Evolutionary conservation across 1,140 invertebrate species (phyloP).

Genomic region (Lanistes nyassanus): DNA sequence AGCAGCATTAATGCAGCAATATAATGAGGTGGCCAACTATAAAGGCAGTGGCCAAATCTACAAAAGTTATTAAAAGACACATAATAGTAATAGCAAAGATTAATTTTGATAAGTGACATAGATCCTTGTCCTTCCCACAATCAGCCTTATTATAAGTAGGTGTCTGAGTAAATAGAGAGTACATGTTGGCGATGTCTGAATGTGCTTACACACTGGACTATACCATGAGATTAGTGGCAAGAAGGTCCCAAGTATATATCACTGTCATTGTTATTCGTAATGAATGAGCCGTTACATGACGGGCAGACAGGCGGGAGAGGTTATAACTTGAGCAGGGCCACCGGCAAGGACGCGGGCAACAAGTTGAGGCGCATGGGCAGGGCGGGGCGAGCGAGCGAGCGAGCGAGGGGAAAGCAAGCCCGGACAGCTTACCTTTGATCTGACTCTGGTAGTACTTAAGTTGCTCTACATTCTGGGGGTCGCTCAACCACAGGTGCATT

Average conservation of each 20-base stretch:
- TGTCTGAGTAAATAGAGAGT: too few species aligned
- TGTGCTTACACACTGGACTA: too few species aligned
- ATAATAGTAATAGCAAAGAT: background rate
- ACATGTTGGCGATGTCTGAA: too few species aligned
- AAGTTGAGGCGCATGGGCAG: constrained; percentile 18
- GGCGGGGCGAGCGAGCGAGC: constrained; percentile 15
- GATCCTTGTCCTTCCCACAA: background rate
- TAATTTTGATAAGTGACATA: background rate
- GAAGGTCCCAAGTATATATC: background rate
- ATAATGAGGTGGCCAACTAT: too few species aligned
- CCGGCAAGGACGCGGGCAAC: constrained; percentile 4
- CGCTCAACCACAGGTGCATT: constrained; percentile 97
- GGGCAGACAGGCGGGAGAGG: constrained; percentile 1
- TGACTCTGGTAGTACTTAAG: constrained; percentile 70
- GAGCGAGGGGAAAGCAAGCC: background rate
- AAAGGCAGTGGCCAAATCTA: background rate
- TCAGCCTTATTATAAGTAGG: too few species aligned
- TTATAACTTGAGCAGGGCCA: constrained; percentile 6
- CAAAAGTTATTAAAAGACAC: background rate
- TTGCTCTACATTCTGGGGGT: constrained; percentile 90
- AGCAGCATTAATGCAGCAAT: too few species aligned
- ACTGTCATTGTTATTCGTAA: background rate
- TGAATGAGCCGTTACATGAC: background rate
- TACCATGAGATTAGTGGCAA: too few species aligned
- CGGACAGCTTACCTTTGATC: constrained; percentile 61